Base-by-base conservation (phyloP, 2,888 invertebrate genomes). In the Zygogramma bicolorata region DNA sequence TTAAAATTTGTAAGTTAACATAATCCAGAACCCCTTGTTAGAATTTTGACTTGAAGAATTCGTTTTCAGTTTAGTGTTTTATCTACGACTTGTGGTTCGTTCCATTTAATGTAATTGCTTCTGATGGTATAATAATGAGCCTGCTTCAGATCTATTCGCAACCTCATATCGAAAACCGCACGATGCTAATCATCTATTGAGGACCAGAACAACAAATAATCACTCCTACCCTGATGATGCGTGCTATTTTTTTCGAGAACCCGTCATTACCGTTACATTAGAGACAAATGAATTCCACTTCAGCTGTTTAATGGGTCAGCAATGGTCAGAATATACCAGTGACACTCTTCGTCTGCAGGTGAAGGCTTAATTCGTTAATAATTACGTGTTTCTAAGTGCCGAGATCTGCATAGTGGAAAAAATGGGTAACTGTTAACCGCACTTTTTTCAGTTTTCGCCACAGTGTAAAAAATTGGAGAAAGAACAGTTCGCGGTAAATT, bases 181-280 rank as follows among this genome's bases (percentile, higher is more conserved):
- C 53, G 25, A 22, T 22, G 6, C n/a, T 53, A n/a, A 53, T 53
- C 25, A 53, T 53, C n/a, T n/a, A 25, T 6, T 13, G 22, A 25
- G 15, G 53, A 53, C 53, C 53, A 53, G 53, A 53, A 53, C 53
- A 13, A 25, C 53, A 53, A 53, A 53, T 53, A 7, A 53, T 53
- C n/a, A 27, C 46, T 53, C 27, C 53, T 25, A 53, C 53, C 22
- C 53, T n/a, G 27, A 53, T 0, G 25, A 25, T 53, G 13, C 27
- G 25, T 27, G 53, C 53, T 27, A 53, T 53, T 53, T 53, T n/a
- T 53, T 25, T n/a, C 3, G 53, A 53, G 10, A 27, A 53, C 53
- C 53, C 22, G 6, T 75, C 60, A 75, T 75, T 73, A 75, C 69
- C 73, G 68, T 69, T 75, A 63, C 69, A 75, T 75, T 75, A 75